Base-by-base conservation (phyloP, 2,888 invertebrate genomes). In the Drosophila differens region DNA sequence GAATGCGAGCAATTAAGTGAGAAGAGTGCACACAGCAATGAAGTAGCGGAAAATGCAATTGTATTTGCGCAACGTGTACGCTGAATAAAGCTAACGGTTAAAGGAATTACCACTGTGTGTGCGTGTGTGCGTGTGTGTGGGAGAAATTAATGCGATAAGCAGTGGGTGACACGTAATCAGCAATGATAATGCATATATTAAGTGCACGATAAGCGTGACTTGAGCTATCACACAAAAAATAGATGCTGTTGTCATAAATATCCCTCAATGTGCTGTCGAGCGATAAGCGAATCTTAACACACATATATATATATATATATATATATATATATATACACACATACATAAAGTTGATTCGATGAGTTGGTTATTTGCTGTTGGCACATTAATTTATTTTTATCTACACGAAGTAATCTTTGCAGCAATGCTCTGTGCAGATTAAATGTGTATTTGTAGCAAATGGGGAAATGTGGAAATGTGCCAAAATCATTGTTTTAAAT, bases 1-100 rank as follows among this genome's bases (percentile, higher is more conserved):
- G 74, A 73, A 74, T 67, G 79, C 70, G 85, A 70, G 91, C 91
- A 91, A 89, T 85, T 85, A 91, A 91, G 88, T 85, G 90, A 89
- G 91, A 85, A 87, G 79, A 87, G 79, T 87, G 90, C 78, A 91
- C 72, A 85, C 65, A 70, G 69, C 70, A 72, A 74, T 79, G 77
- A 76, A 82, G 90, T 69, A 70, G 70, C 70, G 67, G 70, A 89
- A 81, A 91, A 71, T 78, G 70, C 81, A 77, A 83, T 90, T 90
- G 84, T 89, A 70, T 86, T 77, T 89, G 70, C 61, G 63, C 58
- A 77, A 66, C 74, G 66, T 59, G 70, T 47, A 64, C 66, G 7
- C n/a, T 14, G 35, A 28, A 28, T 60, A 30, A 9, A 25, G 47
- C 25, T 25, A 59, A 59, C 25, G 19, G n/a, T 19, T 25, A 14